phyloP scores from a whole-genome alignment of 2,888 invertebrate genomes.

The Muschampia plurimacula region DNA sequence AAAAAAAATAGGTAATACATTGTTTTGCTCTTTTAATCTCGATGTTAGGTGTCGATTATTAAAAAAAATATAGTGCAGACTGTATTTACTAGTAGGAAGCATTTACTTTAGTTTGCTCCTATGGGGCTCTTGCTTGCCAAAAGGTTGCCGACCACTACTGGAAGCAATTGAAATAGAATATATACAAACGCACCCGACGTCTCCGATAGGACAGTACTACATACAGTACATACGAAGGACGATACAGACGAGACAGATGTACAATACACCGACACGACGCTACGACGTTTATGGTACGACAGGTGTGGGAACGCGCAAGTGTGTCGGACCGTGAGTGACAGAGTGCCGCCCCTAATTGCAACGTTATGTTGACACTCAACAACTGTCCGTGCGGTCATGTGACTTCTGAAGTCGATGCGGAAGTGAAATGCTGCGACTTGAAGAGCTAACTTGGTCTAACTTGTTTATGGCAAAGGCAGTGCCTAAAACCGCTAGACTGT shows the following conservation, averaged over 20 bases:
- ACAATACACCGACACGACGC: constrained; percentile 22
- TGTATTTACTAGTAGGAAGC: too few relatives aligned
- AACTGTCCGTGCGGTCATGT: constrained; percentile 45
- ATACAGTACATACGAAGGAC: background rate
- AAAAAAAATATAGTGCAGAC: too few relatives aligned
- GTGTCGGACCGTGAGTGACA: constrained; percentile 61
- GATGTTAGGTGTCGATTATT: too few relatives aligned
- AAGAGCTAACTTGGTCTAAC: background rate
- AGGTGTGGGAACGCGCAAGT: constrained; percentile 68
- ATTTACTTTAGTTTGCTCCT: too few relatives aligned
- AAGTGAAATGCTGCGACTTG: background rate
- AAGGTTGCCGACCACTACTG: too few relatives aligned
- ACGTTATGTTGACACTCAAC: constrained; percentile 52
- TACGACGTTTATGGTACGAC: constrained; percentile 49
- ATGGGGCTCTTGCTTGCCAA: too few relatives aligned
- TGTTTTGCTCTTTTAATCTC: too few relatives aligned
- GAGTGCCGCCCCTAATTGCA: constrained; percentile 55
- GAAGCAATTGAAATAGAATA: too few relatives aligned
- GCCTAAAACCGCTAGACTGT: too few relatives aligned
- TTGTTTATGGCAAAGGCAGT: background rate
- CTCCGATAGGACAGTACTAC: too few relatives aligned
- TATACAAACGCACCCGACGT: too few relatives aligned
- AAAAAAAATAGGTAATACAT: too few relatives aligned
- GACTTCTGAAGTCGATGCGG: constrained; percentile 39
- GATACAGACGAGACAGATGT: constrained; percentile 6